Percentiles rank a stretch among this genome's conserved stretches.
phyloP scores from a whole-genome alignment of 2,797 vertebrate species.

The Anas flavirostris region DNA sequence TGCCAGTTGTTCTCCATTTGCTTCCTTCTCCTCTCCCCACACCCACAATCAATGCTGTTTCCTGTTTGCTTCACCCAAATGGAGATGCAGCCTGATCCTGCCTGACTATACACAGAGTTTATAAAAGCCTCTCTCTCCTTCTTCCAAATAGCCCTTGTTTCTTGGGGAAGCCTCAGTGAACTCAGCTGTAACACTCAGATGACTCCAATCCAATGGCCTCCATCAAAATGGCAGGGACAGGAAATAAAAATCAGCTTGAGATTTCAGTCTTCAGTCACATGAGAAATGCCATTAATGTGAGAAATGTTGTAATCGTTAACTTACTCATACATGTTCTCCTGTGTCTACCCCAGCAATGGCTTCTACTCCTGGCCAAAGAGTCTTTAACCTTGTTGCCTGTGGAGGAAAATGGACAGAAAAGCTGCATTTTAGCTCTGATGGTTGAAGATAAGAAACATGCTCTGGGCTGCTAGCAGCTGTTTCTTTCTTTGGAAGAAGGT shows the following conservation, averaged over 20 bases:
- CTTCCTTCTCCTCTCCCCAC: slow-evolving; percentile 18
- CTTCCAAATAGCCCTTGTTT: background rate
- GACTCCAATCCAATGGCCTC: background rate
- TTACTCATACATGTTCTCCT: background rate
- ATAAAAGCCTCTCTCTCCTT: background rate
- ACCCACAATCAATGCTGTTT: background rate
- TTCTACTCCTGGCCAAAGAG: background rate
- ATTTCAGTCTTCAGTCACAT: background rate
- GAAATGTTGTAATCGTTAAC: background rate
- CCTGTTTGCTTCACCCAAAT: background rate
- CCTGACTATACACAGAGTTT: background rate
- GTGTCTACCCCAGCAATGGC: background rate
- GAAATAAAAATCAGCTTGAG: background rate
- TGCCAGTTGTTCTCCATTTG: slow-evolving; percentile 41
- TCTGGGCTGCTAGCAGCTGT: background rate
- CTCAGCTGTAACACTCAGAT: background rate
- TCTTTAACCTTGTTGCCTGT: background rate
- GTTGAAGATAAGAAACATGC: background rate
- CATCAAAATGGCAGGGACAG: background rate
- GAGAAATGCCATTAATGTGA: background rate
- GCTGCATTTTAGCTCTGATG: background rate
- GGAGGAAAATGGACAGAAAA: background rate
- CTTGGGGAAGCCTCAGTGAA: background rate
- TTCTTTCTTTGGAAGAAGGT: background rate
- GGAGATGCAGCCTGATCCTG: background rate